Base-by-base conservation (phyloP, 2,888 invertebrate genomes). In the Leucania comma region DNA sequence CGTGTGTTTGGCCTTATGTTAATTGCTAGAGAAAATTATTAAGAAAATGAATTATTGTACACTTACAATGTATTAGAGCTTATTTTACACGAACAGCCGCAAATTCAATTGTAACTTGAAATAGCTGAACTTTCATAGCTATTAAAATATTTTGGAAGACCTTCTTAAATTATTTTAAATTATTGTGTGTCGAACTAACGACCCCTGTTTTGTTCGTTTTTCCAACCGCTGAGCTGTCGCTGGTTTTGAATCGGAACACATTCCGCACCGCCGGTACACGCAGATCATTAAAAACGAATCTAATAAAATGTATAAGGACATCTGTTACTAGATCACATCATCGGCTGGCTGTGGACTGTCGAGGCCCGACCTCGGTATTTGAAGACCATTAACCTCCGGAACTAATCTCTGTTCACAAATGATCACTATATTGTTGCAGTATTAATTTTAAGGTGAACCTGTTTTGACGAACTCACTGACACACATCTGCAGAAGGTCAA, bases 401-500 rank as follows among this genome's bases (percentile, higher is more conserved):
- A 78, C 73, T 53, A 61, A 58, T 56, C 6, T 76, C 61, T 42
- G 56, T 46, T 66, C 62, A 42, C 35, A 22, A 14, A 42, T 51
- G 46, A 22, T 48, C 14, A 38, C 14, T 67, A n/a, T 32, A 62
- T 60, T 69, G 32, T 60, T 54, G 46, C 29, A 8, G 14, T 50
- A 54, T 51, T 54, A 2, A 50, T 62, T 62, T 58, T 46, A 59
- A 78, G 77, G 81, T 81, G 77, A 78, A 60, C 66, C 22, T 59
- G 56, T 63, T 58, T 38, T 22, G n/a, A 1, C 35, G 6, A 58
- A 59, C 51, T 54, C 58, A 63, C 64, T 69, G 61, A 69, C 78
- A 76, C 53, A 68, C 59, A 54, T 56, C 42, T 29, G 50, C 58
- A 80, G 62, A 81, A 81, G 78, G 77, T 81, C 81, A 81, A 64